Percentiles rank a stretch among this genome's conserved stretches.
Evolutionary conservation across 2,888 invertebrate species (phyloP).

Genomic region (Tenthredo notha): DNA sequence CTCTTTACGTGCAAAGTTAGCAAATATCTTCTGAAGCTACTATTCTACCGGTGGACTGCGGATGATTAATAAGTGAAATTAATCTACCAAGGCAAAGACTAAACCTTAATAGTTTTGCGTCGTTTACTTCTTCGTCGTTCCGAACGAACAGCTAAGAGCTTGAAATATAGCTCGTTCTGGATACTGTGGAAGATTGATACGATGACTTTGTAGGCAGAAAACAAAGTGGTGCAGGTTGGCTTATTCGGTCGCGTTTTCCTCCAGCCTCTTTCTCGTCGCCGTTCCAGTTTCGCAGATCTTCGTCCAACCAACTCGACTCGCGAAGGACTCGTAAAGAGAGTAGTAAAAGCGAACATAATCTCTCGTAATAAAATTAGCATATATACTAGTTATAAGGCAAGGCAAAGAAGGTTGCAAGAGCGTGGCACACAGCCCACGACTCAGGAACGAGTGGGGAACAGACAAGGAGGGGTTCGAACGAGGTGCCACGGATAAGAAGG

Average conservation of each 20-base stretch:
- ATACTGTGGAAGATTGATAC: slow-evolving; percentile 10
- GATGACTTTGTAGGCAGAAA: slow-evolving; percentile 36
- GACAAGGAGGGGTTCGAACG: slow-evolving; percentile 38
- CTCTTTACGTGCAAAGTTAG: slow-evolving; percentile 11
- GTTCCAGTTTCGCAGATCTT: slow-evolving; percentile 44
- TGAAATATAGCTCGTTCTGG: slow-evolving; percentile 5
- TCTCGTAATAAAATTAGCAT: slow-evolving; percentile 54
- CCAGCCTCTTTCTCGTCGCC: slow-evolving; percentile 19
- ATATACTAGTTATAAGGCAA: slow-evolving; percentile 53
- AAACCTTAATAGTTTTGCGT: slow-evolving; percentile 15
- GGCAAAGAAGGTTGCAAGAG: slow-evolving; percentile 44
- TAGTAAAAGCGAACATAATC: slow-evolving; percentile 54
- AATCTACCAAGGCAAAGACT: slow-evolving; percentile 24
- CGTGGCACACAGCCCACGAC: slow-evolving; percentile 50
- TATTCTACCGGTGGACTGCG: not conserved
- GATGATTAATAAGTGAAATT: slow-evolving; percentile 21
- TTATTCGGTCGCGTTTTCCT: slow-evolving; percentile 32
- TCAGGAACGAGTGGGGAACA: slow-evolving; percentile 22
- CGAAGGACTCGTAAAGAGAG: slow-evolving; percentile 54
- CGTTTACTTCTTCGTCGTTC: not conserved
- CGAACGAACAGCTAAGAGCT: slow-evolving; percentile 6
- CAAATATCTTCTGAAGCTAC: not conserved
- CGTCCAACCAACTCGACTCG: slow-evolving; percentile 41
- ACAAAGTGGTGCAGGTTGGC: slow-evolving; percentile 45
- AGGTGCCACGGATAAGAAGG: slow-evolving; percentile 49